Evolutionary conservation across 2,888 invertebrate species (phyloP).

Genomic region (Cheiracanthium punctorium): DNA sequence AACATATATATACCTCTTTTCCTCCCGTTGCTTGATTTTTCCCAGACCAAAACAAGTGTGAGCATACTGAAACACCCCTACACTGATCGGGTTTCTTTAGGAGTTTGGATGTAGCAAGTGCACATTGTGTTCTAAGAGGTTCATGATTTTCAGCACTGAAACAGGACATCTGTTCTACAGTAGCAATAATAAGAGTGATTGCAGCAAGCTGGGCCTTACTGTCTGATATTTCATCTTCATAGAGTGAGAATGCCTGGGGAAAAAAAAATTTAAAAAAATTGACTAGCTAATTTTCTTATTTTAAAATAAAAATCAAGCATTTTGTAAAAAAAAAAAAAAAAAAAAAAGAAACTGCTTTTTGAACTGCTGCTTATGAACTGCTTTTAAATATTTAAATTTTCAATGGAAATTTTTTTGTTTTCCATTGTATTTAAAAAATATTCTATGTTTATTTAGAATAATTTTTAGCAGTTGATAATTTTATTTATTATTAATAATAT

Average conservation of each 20-base stretch:
- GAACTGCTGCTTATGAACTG: too few species aligned
- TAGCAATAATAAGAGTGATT: conserved; percentile 95
- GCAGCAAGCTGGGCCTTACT: conserved; percentile 97
- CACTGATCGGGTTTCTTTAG: conserved; percentile 99
- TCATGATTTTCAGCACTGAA: conserved; percentile 98
- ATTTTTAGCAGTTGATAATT: too few species aligned
- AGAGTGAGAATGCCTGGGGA: conserved; percentile 91
- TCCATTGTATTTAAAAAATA: too few species aligned
- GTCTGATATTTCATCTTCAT: conserved; percentile 98
- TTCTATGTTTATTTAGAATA: too few species aligned
- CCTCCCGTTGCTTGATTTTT: conserved; percentile 73
- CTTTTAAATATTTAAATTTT: too few species aligned
- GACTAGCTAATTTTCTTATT: too few species aligned
- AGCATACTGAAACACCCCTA: conserved; percentile 92
- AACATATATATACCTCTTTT: conserved; percentile 74
- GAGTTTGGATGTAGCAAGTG: conserved; percentile 94
- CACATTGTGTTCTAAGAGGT: conserved; percentile 96
- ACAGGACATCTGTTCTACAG: conserved; percentile 94
- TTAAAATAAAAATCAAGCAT: too few species aligned
- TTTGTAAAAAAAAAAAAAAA: too few species aligned
- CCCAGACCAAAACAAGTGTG: conserved; percentile 98
- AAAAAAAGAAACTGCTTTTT: too few species aligned
- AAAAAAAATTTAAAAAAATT: background rate
- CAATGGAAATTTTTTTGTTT: too few species aligned
- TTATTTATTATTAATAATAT: too few species aligned